A percentile compares a stretch with the other conserved stretches of the same genome.
These are phyloP conservation scores for Lampris incognitus DNA, from an alignment of 2,113 vertebrate species.

Conservation along the genomic window DNA sequence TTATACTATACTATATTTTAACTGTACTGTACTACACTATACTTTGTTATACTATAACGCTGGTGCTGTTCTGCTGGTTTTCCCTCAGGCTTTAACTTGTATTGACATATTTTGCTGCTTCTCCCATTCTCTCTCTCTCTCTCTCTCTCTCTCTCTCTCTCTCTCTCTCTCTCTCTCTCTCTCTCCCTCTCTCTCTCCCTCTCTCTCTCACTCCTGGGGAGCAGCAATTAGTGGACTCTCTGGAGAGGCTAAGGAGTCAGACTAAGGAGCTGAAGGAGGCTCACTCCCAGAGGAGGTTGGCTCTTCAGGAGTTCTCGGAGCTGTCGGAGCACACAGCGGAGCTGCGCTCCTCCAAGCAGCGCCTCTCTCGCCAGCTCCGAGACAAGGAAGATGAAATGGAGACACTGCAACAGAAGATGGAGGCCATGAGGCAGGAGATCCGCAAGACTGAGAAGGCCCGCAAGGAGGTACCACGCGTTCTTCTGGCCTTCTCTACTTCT, in stretches of 20 bases:
- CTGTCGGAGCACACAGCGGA: conserved; percentile 91
- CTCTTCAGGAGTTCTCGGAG: conserved; percentile 93
- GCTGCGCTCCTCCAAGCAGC: conserved; percentile 92
- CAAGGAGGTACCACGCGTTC: conserved; percentile 86
- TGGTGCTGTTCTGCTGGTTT: no score
- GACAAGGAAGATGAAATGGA: conserved; percentile 97
- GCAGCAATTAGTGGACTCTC: conserved; percentile 92
- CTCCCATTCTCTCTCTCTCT: not conserved
- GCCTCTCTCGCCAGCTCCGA: conserved; percentile 89
- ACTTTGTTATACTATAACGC: no score
- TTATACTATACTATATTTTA: no score
- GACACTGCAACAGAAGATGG: conserved; percentile 88
- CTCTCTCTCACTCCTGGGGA: conserved; percentile 14
- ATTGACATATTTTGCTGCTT: not conserved
- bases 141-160: not conserved
- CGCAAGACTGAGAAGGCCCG: conserved; percentile 90
- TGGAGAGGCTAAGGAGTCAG: conserved; percentile 90
- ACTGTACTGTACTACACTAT: no score
- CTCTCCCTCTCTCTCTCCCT: not conserved
- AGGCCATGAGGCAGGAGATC: conserved; percentile 89
- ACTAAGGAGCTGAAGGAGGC: conserved; percentile 94
- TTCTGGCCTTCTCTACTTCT: not conserved
- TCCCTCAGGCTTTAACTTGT: no score
- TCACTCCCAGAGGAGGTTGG: conserved; percentile 91
- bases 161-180: not conserved